These are phyloP conservation scores for Cephalopholis sonnerati DNA, from an alignment of 2,113 vertebrate species.

Conservation along the genomic window DNA sequence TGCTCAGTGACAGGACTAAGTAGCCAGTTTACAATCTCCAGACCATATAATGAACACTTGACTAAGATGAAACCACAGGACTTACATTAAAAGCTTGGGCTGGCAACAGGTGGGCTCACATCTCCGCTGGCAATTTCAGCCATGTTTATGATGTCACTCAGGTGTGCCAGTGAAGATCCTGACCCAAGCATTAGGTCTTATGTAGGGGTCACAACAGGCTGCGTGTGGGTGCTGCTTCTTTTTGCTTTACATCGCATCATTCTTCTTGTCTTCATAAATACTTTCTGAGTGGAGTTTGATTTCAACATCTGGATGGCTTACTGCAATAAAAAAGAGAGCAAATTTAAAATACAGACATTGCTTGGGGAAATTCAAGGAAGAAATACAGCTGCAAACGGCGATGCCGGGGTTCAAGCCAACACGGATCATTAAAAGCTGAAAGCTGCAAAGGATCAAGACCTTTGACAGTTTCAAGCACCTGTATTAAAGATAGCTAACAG, in stretches of 20 bases:
- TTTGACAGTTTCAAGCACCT: too few species aligned
- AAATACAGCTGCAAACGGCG: background rate
- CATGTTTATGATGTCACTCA: conserved; percentile 10
- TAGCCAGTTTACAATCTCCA: background rate
- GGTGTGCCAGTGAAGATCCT: background rate
- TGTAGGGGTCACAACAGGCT: background rate
- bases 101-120: background rate
- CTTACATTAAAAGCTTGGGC: conserved; percentile 37
- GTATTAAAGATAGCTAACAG: too few species aligned
- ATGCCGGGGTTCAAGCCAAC: too few species aligned
- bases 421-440: too few species aligned
- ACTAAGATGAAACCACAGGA: background rate
- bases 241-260: conserved; percentile 10
- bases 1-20: too few species aligned
- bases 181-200: background rate
- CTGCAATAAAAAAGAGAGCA: conserved; percentile 31
- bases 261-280: conserved; percentile 16
- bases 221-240: conserved; percentile 32
- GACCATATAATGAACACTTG: background rate
- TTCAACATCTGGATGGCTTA: conserved; percentile 26
- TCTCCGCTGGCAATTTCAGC: background rate
- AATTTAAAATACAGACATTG: background rate
- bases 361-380: background rate
- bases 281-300: conserved; percentile 3
- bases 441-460: too few species aligned